Conservation (phyloP, 2,797 vertebrate species). For the Tadarida brasiliensis region DNA sequence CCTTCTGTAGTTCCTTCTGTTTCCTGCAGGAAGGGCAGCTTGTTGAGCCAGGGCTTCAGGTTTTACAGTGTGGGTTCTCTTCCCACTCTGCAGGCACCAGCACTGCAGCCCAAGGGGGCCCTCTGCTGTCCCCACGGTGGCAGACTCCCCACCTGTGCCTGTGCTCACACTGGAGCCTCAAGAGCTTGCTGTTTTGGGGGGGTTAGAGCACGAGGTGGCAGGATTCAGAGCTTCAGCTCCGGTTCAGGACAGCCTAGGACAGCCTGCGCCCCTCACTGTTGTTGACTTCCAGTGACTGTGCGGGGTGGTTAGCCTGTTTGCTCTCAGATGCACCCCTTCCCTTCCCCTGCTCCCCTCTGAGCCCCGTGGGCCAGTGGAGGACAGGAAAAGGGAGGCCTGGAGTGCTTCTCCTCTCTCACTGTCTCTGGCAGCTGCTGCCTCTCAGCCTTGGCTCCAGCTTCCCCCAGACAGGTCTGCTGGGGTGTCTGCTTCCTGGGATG, state of each 20-base stretch:
- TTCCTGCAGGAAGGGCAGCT: not conserved
- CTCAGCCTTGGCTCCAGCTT: conserved; percentile 24
- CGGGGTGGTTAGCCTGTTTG: not conserved
- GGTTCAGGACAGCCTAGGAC: not conserved
- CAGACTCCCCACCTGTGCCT: not conserved
- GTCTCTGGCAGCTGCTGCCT: not conserved
- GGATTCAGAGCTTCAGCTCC: not conserved
- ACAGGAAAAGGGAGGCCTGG: not conserved
- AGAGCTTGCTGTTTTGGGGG: not conserved
- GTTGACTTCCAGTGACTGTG: not conserved
- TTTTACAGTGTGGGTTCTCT: not conserved
- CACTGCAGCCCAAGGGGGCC: not conserved
- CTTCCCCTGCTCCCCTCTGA: not conserved
- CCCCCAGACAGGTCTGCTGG: conserved; percentile 20
- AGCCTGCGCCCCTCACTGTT: not conserved
- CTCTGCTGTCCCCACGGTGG: not conserved
- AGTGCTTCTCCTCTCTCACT: not conserved
- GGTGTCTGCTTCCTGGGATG: conserved; percentile 19
- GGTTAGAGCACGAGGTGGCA: not conserved
- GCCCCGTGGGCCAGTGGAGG: not conserved
- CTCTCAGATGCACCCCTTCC: not conserved
- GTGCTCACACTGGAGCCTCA: not conserved
- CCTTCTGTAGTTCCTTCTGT: not conserved
- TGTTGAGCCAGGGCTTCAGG: not conserved
- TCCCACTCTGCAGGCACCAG: not conserved